Conservation (phyloP, 2,113 vertebrate species). For the Cynocephalus volans region DNA sequence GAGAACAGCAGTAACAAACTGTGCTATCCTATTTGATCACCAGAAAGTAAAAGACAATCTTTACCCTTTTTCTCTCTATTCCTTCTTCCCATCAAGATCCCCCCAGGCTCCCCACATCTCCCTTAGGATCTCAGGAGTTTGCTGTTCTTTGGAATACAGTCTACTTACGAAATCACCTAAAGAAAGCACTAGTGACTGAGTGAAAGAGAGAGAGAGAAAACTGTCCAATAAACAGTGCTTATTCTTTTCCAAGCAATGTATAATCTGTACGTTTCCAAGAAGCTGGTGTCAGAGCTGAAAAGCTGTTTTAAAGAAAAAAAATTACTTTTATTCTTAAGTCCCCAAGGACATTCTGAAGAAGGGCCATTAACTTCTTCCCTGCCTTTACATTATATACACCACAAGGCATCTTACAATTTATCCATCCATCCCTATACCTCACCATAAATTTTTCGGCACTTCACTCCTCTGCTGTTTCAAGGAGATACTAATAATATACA, state of each 20-base stretch:
- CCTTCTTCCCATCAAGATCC: neutral
- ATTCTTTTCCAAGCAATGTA: neutral
- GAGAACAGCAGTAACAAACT: neutral
- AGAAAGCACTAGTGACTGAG: neutral
- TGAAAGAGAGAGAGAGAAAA: neutral
- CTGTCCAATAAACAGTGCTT: slow-evolving; percentile 5
- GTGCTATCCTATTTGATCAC: neutral
- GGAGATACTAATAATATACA: neutral
- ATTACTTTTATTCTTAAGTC: slow-evolving; percentile 31
- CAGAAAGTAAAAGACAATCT: neutral
- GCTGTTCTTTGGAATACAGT: neutral
- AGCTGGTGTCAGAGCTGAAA: slow-evolving; percentile 9
- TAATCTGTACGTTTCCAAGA: neutral
- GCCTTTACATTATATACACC: neutral
- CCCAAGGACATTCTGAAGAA: neutral
- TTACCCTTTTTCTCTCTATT: neutral
- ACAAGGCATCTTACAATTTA: neutral
- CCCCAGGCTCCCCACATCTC: neutral
- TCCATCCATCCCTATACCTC: neutral
- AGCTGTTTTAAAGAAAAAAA: neutral
- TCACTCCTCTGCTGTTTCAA: neutral
- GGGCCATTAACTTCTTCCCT: neutral
- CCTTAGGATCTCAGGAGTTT: neutral
- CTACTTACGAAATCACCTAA: slow-evolving; percentile 25
- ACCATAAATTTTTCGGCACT: neutral